Percentiles rank a stretch among this genome's conserved stretches.
These are phyloP conservation scores for Sturmia bella DNA, from an alignment of 2,888 invertebrate genomes.

Conservation along the genomic window DNA sequence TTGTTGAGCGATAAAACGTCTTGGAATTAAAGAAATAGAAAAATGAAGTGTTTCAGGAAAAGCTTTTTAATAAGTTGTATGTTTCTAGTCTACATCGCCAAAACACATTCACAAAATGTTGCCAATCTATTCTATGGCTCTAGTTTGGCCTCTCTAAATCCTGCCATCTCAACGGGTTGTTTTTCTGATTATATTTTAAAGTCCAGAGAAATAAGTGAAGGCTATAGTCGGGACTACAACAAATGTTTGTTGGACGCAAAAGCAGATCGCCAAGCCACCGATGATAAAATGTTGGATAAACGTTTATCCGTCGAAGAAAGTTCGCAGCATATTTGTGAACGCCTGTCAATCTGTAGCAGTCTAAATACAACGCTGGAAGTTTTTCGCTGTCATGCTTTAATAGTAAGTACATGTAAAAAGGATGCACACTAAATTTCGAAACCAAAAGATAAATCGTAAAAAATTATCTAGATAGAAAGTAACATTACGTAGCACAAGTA, in stretches of 20 bases:
- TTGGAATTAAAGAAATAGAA: not conserved
- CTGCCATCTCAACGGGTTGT: constrained; percentile 74
- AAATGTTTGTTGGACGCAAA: constrained; percentile 71
- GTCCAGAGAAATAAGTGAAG: constrained; percentile 73
- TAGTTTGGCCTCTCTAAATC: constrained; percentile 73
- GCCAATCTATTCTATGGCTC: constrained; percentile 75
- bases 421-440: too few relatives aligned
- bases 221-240: constrained; percentile 73
- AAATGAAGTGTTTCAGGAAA: constrained; percentile 36
- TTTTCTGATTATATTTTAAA: constrained; percentile 75
- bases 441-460: too few relatives aligned
- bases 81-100: constrained; percentile 1
- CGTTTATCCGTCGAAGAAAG: constrained; percentile 71
- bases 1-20: not conserved
- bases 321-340: constrained; percentile 71
- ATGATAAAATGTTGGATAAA: constrained; percentile 71
- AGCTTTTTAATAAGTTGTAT: constrained; percentile 14
- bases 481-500: too few relatives aligned
- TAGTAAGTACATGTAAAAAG: constrained; percentile 72
- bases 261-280: constrained; percentile 72
- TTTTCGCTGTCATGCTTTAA: constrained; percentile 75
- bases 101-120: constrained; percentile 73
- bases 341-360: constrained; percentile 70
- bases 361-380: constrained; percentile 73
- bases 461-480: too few relatives aligned